Evolutionary conservation across 2,888 invertebrate genomes (phyloP).

Genomic region (Ernsta delagoae): DNA sequence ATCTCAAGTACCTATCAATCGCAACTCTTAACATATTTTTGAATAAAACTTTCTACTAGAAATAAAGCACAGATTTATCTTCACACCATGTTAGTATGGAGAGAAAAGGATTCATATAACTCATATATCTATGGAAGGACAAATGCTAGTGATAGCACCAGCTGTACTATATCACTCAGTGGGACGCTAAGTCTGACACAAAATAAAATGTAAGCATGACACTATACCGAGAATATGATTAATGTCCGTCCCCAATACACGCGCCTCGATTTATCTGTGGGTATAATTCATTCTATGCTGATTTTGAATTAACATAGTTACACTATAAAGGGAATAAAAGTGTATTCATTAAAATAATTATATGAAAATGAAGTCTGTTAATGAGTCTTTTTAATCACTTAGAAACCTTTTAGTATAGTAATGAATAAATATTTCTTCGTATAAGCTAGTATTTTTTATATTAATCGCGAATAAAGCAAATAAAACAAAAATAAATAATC

Average conservation of each 20-base stretch:
- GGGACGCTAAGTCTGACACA: constrained; percentile 18
- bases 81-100: background rate
- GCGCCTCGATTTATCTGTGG: constrained; percentile 16
- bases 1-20: no score
- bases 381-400: no score
- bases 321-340: no score
- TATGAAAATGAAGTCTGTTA: background rate
- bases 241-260: background rate
- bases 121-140: background rate
- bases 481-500: background rate
- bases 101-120: background rate
- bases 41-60: no score
- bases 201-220: constrained; percentile 31
- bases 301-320: constrained; percentile 5
- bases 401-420: no score
- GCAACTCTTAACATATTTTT: no score
- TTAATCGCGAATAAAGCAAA: no score
- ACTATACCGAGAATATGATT: constrained; percentile 15
- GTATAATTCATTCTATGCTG: constrained; percentile 25
- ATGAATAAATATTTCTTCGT: no score
- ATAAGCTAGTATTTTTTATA: no score
- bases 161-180: constrained; percentile 21
- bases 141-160: background rate
- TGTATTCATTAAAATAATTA: background rate
- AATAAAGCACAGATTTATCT: no score